Base-by-base conservation (phyloP, 2,888 invertebrate genomes). In the Nineta flava region DNA sequence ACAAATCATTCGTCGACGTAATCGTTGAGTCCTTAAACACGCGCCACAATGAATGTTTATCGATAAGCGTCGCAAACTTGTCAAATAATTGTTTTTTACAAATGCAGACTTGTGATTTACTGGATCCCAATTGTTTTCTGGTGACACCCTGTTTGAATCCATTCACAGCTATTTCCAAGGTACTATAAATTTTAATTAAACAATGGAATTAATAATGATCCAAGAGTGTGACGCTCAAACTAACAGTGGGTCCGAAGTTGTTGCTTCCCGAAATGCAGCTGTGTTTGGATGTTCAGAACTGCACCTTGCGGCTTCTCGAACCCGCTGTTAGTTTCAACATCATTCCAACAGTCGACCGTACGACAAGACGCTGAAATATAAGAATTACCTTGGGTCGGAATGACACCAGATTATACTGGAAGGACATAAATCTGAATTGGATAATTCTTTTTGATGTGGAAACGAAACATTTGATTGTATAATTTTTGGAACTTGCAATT, bases 141-240 rank as follows among this genome's bases (percentile, higher is more conserved):
- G 87, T 88, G 1, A 79, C 69, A 4, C 92, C 92, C 62, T 86
- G 80, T 54, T 79, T 84, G 58, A 73, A 76, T 4, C 93, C 92
- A 60, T 82, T 77, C 1, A 87, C 82, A 16, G 79, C 75, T 26
- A 90, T 77, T 69, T 91, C 86, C 43, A 70, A 63, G 32, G 72
- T 58, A 48, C 85, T 86, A 60, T 53, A 72, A 32, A 31, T 16
- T 31, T 32, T 9, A 34, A 51, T 55, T 57, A 53, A 53, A 48
- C 19, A 55, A 47, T 41, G 35, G 45, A 46, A 53, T 31, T 47
- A 44, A 48, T 32, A 15, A 19, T 9, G 46, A 31, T 35, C 34
- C 41, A 38, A 13, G 12, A 51, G 47, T 41, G 5, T 19, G 2
- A 4, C 19, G n/a, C n/a, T n/a, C n/a, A n/a, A n/a, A n/a, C n/a